Evolutionary conservation across 2,797 vertebrate species (phyloP).

Genomic region (Gallinago nigripennis): DNA sequence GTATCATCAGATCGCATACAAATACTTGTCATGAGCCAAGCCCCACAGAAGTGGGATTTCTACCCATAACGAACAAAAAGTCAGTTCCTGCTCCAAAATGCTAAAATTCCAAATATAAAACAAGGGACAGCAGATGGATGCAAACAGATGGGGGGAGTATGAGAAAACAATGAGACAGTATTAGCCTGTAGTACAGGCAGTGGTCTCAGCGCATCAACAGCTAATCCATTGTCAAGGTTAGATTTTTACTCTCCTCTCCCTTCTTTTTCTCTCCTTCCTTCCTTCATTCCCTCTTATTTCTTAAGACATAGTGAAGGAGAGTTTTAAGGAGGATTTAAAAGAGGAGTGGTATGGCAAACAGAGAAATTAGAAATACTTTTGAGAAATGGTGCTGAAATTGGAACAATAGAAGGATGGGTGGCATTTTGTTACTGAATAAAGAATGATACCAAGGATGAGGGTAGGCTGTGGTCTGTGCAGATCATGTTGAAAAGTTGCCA

Average conservation of each 20-base stretch:
- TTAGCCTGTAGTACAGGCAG: constrained; percentile 56
- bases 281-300: background rate
- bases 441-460: background rate
- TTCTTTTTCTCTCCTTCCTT: background rate
- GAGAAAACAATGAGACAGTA: constrained; percentile 66
- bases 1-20: background rate
- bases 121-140: constrained; percentile 67
- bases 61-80: constrained; percentile 46
- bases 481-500: background rate
- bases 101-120: constrained; percentile 64
- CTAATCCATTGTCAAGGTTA: constrained; percentile 40
- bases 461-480: background rate
- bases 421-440: background rate
- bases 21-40: background rate
- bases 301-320: background rate
- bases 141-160: constrained; percentile 67
- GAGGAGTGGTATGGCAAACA: background rate
- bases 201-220: constrained; percentile 58
- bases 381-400: background rate
- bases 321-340: background rate
- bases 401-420: background rate
- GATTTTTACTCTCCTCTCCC: background rate
- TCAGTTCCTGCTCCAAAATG: constrained; percentile 53
- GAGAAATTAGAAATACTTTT: background rate
- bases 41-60: constrained; percentile 31